Percentiles rank a stretch among this genome's conserved stretches.
Conservation (phyloP, 1,140 invertebrate species). For the Coboldia fuscipes region DNA sequence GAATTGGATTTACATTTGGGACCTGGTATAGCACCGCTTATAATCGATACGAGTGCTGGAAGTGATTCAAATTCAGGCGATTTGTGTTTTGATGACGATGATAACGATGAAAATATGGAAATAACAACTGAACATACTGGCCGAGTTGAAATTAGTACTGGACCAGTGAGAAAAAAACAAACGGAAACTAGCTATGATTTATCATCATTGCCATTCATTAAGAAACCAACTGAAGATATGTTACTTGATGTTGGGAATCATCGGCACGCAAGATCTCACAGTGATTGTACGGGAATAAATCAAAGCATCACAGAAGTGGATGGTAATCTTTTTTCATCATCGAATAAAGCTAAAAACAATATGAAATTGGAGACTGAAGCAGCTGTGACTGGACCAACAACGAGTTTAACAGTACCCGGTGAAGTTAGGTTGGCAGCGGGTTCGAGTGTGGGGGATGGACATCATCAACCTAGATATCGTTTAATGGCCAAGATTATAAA, state of each 20-base stretch:
- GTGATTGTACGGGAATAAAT: conserved; percentile 3
- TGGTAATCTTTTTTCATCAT: too few relatives aligned
- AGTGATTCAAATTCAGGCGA: conserved; percentile 5
- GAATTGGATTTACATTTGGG: background rate
- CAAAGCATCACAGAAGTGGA: conserved; percentile 1
- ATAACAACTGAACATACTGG: background rate
- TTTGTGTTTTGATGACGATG: conserved; percentile 2
- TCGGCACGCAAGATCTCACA: conserved; percentile 4
- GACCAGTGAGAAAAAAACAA: background rate
- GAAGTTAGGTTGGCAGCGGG: too few relatives aligned
- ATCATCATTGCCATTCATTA: background rate
- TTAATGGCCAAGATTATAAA: conserved; percentile 4
- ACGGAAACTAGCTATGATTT: background rate
- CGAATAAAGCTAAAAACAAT: too few relatives aligned
- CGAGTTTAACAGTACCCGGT: too few relatives aligned
- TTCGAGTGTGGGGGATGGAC: background rate
- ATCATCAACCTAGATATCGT: background rate
- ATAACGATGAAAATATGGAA: background rate
- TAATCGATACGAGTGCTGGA: background rate
- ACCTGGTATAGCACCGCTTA: background rate
- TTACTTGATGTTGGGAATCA: background rate
- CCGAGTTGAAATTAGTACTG: background rate
- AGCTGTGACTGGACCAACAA: background rate
- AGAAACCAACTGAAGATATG: background rate
- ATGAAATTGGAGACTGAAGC: too few relatives aligned